phyloP scores from a whole-genome alignment of 2,113 vertebrate genomes.

The Martes martes region DNA sequence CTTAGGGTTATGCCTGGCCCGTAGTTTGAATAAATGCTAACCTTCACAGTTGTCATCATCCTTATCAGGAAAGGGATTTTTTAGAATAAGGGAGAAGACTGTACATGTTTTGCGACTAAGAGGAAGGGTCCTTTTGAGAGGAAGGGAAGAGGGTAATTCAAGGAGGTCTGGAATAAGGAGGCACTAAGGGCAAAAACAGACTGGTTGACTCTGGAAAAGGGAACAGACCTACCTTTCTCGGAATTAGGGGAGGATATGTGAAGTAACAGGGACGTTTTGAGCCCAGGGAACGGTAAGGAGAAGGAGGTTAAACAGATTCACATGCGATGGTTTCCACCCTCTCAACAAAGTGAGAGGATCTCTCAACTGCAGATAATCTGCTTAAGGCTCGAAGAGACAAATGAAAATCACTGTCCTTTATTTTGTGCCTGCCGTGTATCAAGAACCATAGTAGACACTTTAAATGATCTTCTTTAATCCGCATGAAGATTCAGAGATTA shows the following conservation, averaged over 20 bases:
- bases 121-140: background rate
- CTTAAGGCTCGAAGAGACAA: background rate
- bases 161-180: background rate
- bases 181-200: background rate
- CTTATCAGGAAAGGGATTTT: background rate
- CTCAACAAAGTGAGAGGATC: background rate
- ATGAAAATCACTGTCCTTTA: background rate
- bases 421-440: background rate
- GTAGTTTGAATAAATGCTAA: background rate
- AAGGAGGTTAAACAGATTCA: background rate
- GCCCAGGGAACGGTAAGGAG: background rate
- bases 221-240: conserved; percentile 18
- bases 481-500: background rate
- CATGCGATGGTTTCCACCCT: background rate
- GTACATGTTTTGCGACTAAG: background rate
- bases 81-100: background rate
- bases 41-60: background rate
- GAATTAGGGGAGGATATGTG: background rate
- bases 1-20: background rate
- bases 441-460: background rate
- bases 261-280: background rate
- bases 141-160: background rate
- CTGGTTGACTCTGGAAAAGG: background rate
- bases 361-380: background rate
- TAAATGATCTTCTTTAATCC: background rate